Percentiles rank a stretch among this genome's conserved stretches.
Conservation (phyloP, 2,888 invertebrate species). For the Lasiommata megera region DNA sequence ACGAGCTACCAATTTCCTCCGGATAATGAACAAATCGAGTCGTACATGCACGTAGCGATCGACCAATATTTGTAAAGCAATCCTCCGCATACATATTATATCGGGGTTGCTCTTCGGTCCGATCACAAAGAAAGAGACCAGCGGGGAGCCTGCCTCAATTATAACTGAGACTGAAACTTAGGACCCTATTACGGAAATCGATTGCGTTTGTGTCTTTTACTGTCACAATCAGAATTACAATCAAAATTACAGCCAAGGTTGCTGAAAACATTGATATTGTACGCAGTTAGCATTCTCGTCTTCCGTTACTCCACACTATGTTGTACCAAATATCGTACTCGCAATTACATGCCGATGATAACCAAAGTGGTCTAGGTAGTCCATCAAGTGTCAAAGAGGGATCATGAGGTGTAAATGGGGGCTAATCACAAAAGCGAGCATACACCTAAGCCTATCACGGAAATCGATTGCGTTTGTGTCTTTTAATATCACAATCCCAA, state of each 20-base stretch:
- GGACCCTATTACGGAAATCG: constrained; percentile 22
- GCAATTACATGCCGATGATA: too few species aligned
- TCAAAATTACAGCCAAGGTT: too few species aligned
- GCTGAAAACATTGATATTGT: too few species aligned
- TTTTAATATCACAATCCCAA: background rate
- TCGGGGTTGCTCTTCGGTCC: constrained; percentile 37
- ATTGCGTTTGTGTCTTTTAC: background rate
- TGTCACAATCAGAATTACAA: too few species aligned
- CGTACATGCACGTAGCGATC: constrained; percentile 33
- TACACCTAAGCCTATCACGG: constrained; percentile 24
- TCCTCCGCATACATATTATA: constrained; percentile 44
- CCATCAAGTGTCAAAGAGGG: too few species aligned
- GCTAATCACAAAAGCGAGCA: too few species aligned
- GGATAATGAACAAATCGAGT: constrained; percentile 37
- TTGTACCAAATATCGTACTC: too few species aligned
- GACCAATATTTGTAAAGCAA: constrained; percentile 66
- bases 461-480: constrained; percentile 10
- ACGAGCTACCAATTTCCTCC: constrained; percentile 26
- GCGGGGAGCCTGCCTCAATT: constrained; percentile 75
- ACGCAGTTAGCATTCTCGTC: too few species aligned
- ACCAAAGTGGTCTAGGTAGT: too few species aligned
- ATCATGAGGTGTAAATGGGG: too few species aligned
- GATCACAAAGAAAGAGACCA: constrained; percentile 59
- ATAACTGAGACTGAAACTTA: constrained; percentile 55
- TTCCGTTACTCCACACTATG: too few species aligned